Percentiles rank a stretch among this genome's conserved stretches.
Conservation (phyloP, 2,113 vertebrate species). For the Empidonax traillii region DNA sequence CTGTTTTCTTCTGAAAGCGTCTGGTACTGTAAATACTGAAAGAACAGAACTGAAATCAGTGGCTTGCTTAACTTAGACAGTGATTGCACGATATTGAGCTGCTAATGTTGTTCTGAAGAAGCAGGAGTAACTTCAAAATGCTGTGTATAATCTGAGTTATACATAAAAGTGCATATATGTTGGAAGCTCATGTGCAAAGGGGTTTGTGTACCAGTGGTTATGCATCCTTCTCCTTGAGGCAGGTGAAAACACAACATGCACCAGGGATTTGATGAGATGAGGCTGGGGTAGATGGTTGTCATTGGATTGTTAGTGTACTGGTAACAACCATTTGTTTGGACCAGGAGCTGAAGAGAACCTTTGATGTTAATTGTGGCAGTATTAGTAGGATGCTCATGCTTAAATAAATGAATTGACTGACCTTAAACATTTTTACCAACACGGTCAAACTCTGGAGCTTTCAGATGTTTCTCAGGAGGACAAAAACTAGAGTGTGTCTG, state of each 20-base stretch:
- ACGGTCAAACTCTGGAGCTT: not conserved
- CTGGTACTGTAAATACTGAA: not conserved
- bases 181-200: not conserved
- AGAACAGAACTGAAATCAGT: not conserved
- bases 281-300: not conserved
- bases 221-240: not conserved
- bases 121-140: not conserved
- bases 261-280: not conserved
- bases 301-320: not conserved
- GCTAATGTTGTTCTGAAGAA: not conserved
- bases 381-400: not conserved
- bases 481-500: not conserved
- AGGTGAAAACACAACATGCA: not conserved
- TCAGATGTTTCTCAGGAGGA: not conserved
- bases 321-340: not conserved
- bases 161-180: rapidly evolving
- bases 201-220: not conserved
- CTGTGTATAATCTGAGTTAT: not conserved
- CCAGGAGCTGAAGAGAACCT: not conserved
- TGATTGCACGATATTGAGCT: not conserved
- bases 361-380: not conserved
- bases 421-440: not conserved
- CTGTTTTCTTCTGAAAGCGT: not conserved
- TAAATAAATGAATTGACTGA: not conserved
- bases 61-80: not conserved